A percentile compares a stretch with the other conserved stretches of the same genome.
These are phyloP conservation scores for Heliothis peltigera DNA, from an alignment of 2,888 invertebrate genomes.

Conservation along the genomic window DNA sequence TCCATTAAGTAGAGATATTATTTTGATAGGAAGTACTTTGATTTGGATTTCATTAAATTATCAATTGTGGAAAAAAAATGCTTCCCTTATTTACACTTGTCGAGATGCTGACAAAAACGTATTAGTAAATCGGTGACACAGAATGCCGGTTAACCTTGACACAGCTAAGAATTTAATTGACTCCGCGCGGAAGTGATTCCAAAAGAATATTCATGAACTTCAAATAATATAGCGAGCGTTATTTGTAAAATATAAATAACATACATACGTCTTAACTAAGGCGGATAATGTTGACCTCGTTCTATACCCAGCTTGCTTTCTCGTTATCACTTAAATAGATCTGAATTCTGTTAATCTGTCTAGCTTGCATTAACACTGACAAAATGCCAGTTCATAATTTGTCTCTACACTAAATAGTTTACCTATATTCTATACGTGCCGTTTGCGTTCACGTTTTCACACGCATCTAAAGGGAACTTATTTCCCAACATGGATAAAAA, in stretches of 20 bases:
- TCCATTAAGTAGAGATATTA: too few species aligned
- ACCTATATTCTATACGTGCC: too few species aligned
- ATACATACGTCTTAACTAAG: neutral
- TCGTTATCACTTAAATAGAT: neutral
- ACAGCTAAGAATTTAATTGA: slow-evolving; percentile 37
- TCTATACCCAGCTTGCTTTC: neutral
- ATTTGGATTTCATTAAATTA: neutral
- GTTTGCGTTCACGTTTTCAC: too few species aligned
- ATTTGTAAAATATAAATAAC: neutral
- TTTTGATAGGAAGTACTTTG: too few species aligned
- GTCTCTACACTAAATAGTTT: too few species aligned
- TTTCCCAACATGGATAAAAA: too few species aligned
- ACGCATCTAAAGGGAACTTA: too few species aligned
- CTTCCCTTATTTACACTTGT: neutral
- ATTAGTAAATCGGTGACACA: neutral
- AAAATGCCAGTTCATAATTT: too few species aligned
- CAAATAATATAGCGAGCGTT: neutral
- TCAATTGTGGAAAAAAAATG: neutral
- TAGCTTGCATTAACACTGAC: too few species aligned
- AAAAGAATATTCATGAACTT: slow-evolving; percentile 18
- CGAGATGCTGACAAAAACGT: slow-evolving; percentile 6
- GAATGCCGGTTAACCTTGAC: slow-evolving; percentile 30
- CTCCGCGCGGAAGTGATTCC: slow-evolving; percentile 26
- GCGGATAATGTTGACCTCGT: slow-evolving; percentile 1
- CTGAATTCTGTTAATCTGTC: too few species aligned